Percentiles rank a stretch among this genome's conserved stretches.
Conservation (phyloP, 1,140 invertebrate species). For the Ridgeia piscesae region DNA sequence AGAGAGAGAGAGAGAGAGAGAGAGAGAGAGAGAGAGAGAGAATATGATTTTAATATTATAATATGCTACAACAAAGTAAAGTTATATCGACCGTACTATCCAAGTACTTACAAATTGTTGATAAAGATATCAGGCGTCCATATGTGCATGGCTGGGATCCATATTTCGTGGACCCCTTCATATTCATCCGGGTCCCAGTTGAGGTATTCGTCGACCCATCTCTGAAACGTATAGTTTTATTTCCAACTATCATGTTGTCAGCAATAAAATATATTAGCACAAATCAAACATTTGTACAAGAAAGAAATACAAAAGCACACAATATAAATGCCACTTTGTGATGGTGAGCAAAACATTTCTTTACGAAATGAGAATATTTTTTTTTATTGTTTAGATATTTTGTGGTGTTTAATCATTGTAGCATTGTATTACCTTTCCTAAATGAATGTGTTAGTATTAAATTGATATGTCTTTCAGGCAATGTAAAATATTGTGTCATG, state of each 20-base stretch:
- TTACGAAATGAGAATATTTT: no score
- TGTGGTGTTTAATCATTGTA: no score
- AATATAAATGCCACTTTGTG: not conserved
- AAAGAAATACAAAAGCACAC: not conserved
- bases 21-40: no score
- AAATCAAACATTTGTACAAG: not conserved
- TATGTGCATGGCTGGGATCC: conserved; percentile 51
- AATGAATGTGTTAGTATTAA: not conserved
- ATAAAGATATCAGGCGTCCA: conserved; percentile 58
- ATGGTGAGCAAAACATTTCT: no score
- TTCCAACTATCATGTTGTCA: conserved; percentile 17
- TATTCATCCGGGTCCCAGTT: conserved; percentile 54
- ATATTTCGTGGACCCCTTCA: conserved; percentile 48
- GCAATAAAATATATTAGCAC: not conserved
- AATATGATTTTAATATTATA: no score
- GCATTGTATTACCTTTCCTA: not conserved
- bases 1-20: no score
- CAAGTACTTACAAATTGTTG: conserved; percentile 55
- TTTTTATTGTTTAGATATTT: no score
- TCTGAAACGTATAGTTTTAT: conserved; percentile 31
- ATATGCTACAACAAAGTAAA: no score
- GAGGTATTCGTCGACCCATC: conserved; percentile 54
- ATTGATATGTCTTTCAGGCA: not conserved
- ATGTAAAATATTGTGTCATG: not conserved
- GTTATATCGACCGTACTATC: no score